Conservation (phyloP, 1,140 invertebrate genomes). For the Drosophila gunungcola region DNA sequence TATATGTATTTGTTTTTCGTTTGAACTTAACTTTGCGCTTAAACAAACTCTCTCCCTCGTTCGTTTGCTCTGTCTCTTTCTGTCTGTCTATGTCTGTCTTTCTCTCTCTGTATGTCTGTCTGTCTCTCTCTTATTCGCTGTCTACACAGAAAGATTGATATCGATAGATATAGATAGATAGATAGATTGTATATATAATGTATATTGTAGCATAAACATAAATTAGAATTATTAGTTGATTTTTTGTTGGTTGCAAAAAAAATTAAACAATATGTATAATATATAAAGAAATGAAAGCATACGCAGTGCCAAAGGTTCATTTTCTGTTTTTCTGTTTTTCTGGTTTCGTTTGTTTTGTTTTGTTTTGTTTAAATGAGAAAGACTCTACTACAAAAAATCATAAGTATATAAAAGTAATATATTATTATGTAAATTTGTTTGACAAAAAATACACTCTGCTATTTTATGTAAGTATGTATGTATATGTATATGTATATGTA, state of each 20-base stretch:
- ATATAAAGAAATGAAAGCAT: conserved; percentile 52
- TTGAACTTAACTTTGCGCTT: conserved; percentile 68
- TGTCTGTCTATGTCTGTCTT: conserved; percentile 5
- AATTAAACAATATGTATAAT: conserved; percentile 48
- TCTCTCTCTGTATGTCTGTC: conserved; percentile 3
- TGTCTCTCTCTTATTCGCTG: conserved; percentile 20
- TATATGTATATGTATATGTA: conserved; percentile 49
- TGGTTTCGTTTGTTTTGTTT: conserved; percentile 8
- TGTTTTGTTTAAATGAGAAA: conserved; percentile 22
- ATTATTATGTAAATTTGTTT: conserved; percentile 77
- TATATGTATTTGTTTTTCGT: conserved; percentile 44
- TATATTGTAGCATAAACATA: conserved; percentile 72
- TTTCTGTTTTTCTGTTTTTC: conserved; percentile 1
- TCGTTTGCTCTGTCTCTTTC: conserved; percentile 1
- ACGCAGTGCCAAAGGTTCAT: conserved; percentile 47
- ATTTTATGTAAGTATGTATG: conserved; percentile 63
- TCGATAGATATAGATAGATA: conserved; percentile 50
- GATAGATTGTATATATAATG: conserved; percentile 54
- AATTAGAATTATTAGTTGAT: conserved; percentile 70
- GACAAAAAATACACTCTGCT: conserved; percentile 80
- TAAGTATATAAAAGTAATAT: conserved; percentile 54
- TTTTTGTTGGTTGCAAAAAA: conserved; percentile 47
- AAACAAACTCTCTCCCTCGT: conserved; percentile 42
- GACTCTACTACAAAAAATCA: conserved; percentile 59
- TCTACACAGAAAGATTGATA: conserved; percentile 40